These are phyloP conservation scores for Hafferia zeledoni DNA, from an alignment of 2,797 vertebrate species.

Conservation along the genomic window DNA sequence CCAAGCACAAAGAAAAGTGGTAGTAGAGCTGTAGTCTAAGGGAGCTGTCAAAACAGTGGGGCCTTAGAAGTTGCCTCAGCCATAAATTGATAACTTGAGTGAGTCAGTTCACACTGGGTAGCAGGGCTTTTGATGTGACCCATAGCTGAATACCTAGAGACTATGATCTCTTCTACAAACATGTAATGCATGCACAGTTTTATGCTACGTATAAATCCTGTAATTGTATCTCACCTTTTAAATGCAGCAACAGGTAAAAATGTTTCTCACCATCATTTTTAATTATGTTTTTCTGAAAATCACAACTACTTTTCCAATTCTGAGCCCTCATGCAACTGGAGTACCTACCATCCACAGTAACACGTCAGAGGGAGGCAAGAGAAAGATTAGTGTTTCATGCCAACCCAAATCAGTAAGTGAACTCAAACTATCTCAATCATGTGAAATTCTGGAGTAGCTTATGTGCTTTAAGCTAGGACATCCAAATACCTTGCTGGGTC, in stretches of 20 bases:
- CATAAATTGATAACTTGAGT: not conserved
- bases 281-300: not conserved
- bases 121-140: not conserved
- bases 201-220: not conserved
- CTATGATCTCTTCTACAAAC: not conserved
- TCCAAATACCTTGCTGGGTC: conserved; percentile 14
- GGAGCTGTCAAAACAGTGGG: not conserved
- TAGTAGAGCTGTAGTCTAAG: not conserved
- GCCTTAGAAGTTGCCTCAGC: not conserved
- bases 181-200: not conserved
- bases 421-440: conserved; percentile 7
- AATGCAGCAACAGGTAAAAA: not conserved
- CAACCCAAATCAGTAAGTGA: not conserved
- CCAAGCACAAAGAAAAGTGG: rapidly evolving
- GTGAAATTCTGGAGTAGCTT: not conserved
- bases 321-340: not conserved
- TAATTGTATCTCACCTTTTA: not conserved
- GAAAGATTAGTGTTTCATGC: conserved; percentile 8
- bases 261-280: not conserved
- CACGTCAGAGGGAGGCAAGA: not conserved
- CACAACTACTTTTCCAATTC: not conserved
- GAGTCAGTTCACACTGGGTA: not conserved
- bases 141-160: not conserved
- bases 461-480: not conserved
- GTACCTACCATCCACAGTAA: not conserved